These are phyloP conservation scores for Ornithorhynchus anatinus DNA, from an alignment of 2,113 vertebrate genomes.

Conservation along the genomic window DNA sequence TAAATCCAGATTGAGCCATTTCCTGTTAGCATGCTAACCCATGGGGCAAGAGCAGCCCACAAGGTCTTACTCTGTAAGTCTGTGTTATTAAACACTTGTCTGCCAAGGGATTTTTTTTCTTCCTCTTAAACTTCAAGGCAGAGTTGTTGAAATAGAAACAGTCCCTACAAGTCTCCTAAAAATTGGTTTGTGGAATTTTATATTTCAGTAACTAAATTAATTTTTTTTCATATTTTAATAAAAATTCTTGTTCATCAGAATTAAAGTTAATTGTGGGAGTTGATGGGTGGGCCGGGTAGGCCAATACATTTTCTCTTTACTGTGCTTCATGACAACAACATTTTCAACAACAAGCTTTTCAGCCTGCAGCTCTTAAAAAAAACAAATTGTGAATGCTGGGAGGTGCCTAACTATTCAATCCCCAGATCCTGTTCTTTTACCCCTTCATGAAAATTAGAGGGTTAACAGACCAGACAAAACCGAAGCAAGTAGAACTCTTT, in stretches of 20 bases:
- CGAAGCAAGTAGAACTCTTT: background rate
- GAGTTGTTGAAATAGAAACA: slow-evolving; percentile 48
- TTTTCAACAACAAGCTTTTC: background rate
- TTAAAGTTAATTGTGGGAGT: too few species aligned
- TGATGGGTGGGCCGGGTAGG: too few species aligned
- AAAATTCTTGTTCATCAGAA: too few species aligned
- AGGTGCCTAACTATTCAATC: background rate
- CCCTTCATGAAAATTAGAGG: background rate
- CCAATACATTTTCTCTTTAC: background rate
- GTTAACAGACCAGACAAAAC: background rate
- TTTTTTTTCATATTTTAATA: too few species aligned
- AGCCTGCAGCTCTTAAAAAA: background rate
- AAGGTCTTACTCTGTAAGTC: slow-evolving; percentile 49
- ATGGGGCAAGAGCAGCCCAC: slow-evolving; percentile 42
- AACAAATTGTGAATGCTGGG: background rate
- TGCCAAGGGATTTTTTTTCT: slow-evolving; percentile 54
- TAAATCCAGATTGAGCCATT: slow-evolving; percentile 87
- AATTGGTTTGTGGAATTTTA: slow-evolving; percentile 14
- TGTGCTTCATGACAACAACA: background rate
- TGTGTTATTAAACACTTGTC: slow-evolving; percentile 40
- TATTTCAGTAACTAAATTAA: slow-evolving; percentile 28
- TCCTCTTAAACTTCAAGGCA: slow-evolving; percentile 52
- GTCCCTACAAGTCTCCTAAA: slow-evolving; percentile 31
- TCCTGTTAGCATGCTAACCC: slow-evolving; percentile 81
- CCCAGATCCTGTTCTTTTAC: background rate